phyloP scores from a whole-genome alignment of 2,888 invertebrate genomes.

The Oxyteleia sp. region DNA sequence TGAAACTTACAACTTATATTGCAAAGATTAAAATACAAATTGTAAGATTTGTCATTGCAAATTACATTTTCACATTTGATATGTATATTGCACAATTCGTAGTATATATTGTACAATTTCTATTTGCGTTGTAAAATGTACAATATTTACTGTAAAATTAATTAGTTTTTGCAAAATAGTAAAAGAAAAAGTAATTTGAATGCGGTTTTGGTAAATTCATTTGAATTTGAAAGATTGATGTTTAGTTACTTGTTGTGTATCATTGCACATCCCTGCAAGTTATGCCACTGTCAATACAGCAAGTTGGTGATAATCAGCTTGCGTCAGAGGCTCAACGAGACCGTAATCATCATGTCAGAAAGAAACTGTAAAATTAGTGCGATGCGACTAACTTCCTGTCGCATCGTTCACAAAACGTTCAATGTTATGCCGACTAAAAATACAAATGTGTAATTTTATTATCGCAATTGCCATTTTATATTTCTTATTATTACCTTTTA shows the following conservation, averaged over 20 bases:
- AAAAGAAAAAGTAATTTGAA: too few relatives aligned
- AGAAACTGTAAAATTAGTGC: slow-evolving; percentile 50
- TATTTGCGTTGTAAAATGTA: too few relatives aligned
- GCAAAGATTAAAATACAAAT: too few relatives aligned
- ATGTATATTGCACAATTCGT: too few relatives aligned
- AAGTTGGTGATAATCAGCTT: slow-evolving; percentile 69
- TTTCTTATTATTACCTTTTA: not conserved
- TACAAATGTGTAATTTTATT: slow-evolving; percentile 21
- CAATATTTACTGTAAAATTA: too few relatives aligned
- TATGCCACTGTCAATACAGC: slow-evolving; percentile 61
- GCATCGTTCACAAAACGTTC: slow-evolving; percentile 21
- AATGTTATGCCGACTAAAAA: slow-evolving; percentile 21
- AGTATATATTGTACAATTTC: too few relatives aligned
- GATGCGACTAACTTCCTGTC: slow-evolving; percentile 45
- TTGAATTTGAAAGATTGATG: too few relatives aligned
- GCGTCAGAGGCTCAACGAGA: slow-evolving; percentile 71
- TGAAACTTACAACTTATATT: too few relatives aligned
- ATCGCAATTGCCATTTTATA: slow-evolving; percentile 6
- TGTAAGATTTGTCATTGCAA: too few relatives aligned
- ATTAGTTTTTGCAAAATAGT: too few relatives aligned
- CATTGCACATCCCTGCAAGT: slow-evolving; percentile 35
- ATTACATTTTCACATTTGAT: too few relatives aligned
- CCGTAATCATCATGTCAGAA: slow-evolving; percentile 57
- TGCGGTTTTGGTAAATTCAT: too few relatives aligned
- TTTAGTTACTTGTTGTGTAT: not conserved